phyloP scores from a whole-genome alignment of 2,888 invertebrate species.

The Callosobruchus maculatus region DNA sequence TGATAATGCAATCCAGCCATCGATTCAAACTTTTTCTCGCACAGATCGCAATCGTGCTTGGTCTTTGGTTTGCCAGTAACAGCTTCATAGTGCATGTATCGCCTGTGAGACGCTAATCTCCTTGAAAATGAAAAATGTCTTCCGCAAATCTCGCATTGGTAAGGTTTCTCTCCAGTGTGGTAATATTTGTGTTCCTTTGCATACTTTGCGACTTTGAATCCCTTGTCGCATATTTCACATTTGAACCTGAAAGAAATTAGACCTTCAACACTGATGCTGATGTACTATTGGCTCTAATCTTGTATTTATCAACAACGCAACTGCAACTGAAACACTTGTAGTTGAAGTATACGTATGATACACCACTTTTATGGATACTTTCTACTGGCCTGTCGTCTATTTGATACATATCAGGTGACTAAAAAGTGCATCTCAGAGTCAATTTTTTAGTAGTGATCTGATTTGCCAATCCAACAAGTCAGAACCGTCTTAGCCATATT shows the following conservation, averaged over 20 bases:
- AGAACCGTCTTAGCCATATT: too few species aligned
- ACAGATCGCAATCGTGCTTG: conserved; percentile 42
- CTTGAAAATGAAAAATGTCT: conserved; percentile 54
- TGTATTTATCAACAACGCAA: too few species aligned
- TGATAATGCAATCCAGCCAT: conserved; percentile 38
- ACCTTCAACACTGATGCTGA: too few species aligned
- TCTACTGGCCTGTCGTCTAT: too few species aligned
- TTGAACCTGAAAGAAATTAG: conserved; percentile 25
- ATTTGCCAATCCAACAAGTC: too few species aligned
- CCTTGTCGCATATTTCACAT: conserved; percentile 32
- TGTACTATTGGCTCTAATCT: too few species aligned
- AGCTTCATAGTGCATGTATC: conserved; percentile 51
- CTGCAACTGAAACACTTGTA: too few species aligned
- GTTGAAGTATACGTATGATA: too few species aligned
- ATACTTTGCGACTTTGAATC: conserved; percentile 48
- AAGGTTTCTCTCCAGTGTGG: conserved; percentile 52
- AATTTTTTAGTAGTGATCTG: too few species aligned
- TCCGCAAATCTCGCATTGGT: conserved; percentile 38
- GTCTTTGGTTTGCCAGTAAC: conserved; percentile 37
- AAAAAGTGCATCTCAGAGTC: too few species aligned
- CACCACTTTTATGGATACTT: too few species aligned
- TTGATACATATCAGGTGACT: too few species aligned
- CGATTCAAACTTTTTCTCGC: conserved; percentile 43
- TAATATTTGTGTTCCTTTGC: conserved; percentile 49
- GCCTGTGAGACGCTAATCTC: conserved; percentile 53